Evolutionary conservation across 2,797 vertebrate genomes (phyloP).

Genomic region (Sebastes kiyomatsui): DNA sequence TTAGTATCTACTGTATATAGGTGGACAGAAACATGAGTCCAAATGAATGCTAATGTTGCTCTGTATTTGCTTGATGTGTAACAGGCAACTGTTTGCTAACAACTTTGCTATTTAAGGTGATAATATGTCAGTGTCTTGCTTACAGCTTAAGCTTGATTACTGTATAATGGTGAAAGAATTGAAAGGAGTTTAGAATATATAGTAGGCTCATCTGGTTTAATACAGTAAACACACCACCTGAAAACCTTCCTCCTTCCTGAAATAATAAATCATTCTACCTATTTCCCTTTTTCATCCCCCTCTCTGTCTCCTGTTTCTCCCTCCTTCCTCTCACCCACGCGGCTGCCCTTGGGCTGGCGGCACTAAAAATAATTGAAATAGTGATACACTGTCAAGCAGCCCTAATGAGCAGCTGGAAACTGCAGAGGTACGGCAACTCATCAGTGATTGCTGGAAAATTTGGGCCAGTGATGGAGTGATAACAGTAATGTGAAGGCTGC

Average conservation of each 20-base stretch:
- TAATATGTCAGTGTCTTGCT: neutral
- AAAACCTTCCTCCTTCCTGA: conserved; percentile 3
- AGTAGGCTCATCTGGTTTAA: neutral
- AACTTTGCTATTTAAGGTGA: neutral
- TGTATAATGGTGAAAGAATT: neutral
- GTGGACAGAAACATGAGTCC: neutral
- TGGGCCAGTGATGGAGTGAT: conserved; percentile 32
- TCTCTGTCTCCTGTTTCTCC: neutral
- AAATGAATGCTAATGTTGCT: neutral
- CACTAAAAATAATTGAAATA: conserved; percentile 72
- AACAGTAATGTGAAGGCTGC: conserved; percentile 8
- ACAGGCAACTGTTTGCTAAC: neutral
- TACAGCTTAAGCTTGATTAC: neutral
- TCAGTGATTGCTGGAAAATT: conserved; percentile 40
- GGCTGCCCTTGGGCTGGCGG: conserved; percentile 44
- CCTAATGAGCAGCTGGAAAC: conserved; percentile 68
- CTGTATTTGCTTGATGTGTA: neutral
- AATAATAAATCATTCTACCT: conserved; percentile 16
- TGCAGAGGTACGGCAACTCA: conserved; percentile 35
- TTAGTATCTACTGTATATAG: neutral
- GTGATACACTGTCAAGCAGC: conserved; percentile 60
- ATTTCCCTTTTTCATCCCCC: conserved; percentile 3
- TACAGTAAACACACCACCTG: neutral
- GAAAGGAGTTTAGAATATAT: neutral
- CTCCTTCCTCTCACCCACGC: conserved; percentile 28